Conservation (phyloP, 2,797 vertebrate genomes). For the Euthynnus affinis region DNA sequence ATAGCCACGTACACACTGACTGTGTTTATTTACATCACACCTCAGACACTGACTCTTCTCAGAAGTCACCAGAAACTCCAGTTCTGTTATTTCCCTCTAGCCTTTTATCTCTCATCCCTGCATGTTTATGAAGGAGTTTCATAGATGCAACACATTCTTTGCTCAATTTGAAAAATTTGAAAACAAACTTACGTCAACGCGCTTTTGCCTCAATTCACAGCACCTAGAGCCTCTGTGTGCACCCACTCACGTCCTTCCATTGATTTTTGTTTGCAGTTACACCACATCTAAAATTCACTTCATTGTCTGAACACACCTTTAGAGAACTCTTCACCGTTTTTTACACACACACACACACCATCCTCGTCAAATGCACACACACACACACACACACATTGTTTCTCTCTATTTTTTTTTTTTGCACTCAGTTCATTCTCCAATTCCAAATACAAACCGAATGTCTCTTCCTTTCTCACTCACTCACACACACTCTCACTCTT, state of each 20-base stretch:
- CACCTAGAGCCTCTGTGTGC: fast-evolving
- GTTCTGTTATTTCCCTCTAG: no score
- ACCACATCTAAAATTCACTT: background rate
- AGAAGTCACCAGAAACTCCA: no score
- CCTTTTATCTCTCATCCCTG: no score
- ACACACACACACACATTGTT: no score
- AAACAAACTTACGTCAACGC: no score
- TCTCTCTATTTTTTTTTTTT: no score
- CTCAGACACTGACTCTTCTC: no score
- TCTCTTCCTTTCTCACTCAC: background rate
- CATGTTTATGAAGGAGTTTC: no score
- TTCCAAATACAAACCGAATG: constrained; percentile 2
- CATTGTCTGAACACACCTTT: background rate
- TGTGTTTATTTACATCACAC: no score
- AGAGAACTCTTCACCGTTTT: background rate
- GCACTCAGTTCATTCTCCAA: background rate
- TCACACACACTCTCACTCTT: background rate
- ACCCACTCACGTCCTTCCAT: background rate
- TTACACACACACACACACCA: background rate
- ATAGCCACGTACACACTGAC: background rate
- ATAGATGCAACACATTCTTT: background rate
- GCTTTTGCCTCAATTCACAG: background rate
- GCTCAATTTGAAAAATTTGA: background rate
- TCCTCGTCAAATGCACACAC: background rate
- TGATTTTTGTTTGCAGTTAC: background rate